Conservation (phyloP, 2,888 invertebrate species). For the Mesochorus sp. region DNA sequence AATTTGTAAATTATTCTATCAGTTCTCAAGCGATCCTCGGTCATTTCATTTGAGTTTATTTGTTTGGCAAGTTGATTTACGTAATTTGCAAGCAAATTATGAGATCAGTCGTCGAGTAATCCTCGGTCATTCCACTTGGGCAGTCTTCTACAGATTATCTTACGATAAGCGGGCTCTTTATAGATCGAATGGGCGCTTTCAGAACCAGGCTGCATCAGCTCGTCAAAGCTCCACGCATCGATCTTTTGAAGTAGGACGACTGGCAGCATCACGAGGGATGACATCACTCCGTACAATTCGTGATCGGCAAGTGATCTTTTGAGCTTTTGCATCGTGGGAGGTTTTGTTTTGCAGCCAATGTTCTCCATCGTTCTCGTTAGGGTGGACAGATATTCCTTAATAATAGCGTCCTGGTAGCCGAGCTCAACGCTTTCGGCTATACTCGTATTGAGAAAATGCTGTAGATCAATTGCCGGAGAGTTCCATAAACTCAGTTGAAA, state of each 20-base stretch:
- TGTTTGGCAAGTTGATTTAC: too few relatives aligned
- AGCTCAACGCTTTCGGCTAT: conserved; percentile 62
- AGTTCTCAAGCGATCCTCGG: too few relatives aligned
- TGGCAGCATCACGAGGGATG: conserved; percentile 69
- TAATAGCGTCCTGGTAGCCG: conserved; percentile 60
- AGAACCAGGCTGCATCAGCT: background rate
- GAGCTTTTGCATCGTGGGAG: conserved; percentile 68
- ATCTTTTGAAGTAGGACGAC: conserved; percentile 68
- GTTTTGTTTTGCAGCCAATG: conserved; percentile 67
- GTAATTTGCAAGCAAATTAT: too few relatives aligned
- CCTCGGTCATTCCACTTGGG: conserved; percentile 1
- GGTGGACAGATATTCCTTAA: conserved; percentile 68
- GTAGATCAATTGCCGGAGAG: conserved; percentile 82
- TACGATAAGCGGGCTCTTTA: background rate
- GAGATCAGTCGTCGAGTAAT: conserved; percentile 50
- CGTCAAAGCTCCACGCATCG: conserved; percentile 46
- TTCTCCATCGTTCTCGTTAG: conserved; percentile 69
- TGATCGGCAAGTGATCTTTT: conserved; percentile 59
- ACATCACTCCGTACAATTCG: conserved; percentile 64
- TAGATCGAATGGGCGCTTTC: background rate
- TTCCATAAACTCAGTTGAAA: conserved; percentile 81
- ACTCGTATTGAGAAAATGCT: conserved; percentile 82
- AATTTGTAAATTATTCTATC: too few relatives aligned
- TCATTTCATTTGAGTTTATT: too few relatives aligned
- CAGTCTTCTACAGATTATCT: background rate